A percentile compares a stretch with the other conserved stretches of the same genome.
Evolutionary conservation across 2,113 vertebrate genomes (phyloP).

Genomic region (Aegypius monachus): DNA sequence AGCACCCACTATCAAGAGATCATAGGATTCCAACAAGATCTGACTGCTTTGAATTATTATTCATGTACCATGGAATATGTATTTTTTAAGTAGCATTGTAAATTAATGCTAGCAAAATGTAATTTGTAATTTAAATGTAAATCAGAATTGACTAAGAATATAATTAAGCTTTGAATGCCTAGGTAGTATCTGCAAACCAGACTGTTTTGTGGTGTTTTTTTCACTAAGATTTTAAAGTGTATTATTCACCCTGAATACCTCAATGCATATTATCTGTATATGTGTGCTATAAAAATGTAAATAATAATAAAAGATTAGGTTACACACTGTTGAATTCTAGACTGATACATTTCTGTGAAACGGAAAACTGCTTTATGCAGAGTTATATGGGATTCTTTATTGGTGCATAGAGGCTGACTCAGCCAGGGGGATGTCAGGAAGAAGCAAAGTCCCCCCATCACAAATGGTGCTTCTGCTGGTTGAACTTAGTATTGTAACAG

Average conservation of each 20-base stretch:
- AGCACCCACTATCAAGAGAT: neutral
- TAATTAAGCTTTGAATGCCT: constrained; percentile 31
- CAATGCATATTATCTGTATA: neutral
- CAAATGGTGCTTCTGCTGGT: neutral
- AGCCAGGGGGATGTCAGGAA: neutral
- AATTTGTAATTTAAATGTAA: constrained; percentile 67
- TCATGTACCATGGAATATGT: constrained; percentile 41
- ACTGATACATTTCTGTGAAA: neutral
- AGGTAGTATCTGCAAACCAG: neutral
- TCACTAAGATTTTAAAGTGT: neutral
- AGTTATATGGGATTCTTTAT: neutral
- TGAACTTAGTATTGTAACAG: neutral
- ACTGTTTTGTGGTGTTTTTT: neutral
- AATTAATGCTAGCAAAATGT: constrained; percentile 23
- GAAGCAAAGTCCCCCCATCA: neutral
- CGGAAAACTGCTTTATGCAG: neutral
- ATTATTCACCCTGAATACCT: neutral
- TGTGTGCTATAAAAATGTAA: neutral
- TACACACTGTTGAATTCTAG: neutral
- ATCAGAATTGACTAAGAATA: constrained; percentile 47
- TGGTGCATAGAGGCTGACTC: fast-evolving
- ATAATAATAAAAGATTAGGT: neutral
- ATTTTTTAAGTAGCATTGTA: constrained; percentile 50
- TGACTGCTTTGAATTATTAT: constrained; percentile 34
- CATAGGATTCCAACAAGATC: constrained; percentile 10